Evolutionary conservation across 2,797 vertebrate genomes (phyloP), one percentile per base, ranked within the genome.

Genomic region (Zenarchopterus dispar): DNA sequence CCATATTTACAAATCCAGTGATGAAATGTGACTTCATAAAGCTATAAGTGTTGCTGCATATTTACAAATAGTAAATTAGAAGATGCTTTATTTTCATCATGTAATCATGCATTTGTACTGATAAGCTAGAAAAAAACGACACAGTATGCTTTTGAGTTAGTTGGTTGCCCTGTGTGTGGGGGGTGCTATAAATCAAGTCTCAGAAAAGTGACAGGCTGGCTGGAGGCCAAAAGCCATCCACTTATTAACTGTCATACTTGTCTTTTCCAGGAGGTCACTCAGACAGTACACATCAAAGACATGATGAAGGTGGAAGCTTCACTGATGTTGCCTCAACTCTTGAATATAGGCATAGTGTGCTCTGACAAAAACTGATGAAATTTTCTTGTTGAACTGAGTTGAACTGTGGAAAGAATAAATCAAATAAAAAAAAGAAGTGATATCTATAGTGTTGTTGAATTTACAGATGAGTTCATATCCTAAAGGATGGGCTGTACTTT

Each of bases 201-300:
- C 48, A 6, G 65, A 56, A 74, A 85, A 85, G 73, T 84, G 81
- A 82, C 63, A 75, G 61, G 28, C 22, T 65, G 84, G 82, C 74
- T 8, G 13, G 10, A 49, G 49, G 81, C 86, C 86, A 87, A 53
- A 62, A 75, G 42, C 64, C 74, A 80, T 80, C 66, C 54, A 62
- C 67, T 84, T 84, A 86, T 77, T 84, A 81, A 77, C 58, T 80
- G 76, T 78, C 77, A 82, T 51, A 75, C 72, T 83, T 77, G 80
- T 73, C 67, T 58, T 73, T 36, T 63, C 66, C 57, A 62, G 56
- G 49, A 84, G 83, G 78, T 42, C 72, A 72, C 63, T 72, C 57
- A 51, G 76, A 59, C 63, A 73, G 59, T 28, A 42, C 56, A 64
- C 70, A 60, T 59, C 41, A 63, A 68, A 72, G 73, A 54, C 75